phyloP scores from a whole-genome alignment of 2,888 invertebrate species.

The Orthosia incerta region DNA sequence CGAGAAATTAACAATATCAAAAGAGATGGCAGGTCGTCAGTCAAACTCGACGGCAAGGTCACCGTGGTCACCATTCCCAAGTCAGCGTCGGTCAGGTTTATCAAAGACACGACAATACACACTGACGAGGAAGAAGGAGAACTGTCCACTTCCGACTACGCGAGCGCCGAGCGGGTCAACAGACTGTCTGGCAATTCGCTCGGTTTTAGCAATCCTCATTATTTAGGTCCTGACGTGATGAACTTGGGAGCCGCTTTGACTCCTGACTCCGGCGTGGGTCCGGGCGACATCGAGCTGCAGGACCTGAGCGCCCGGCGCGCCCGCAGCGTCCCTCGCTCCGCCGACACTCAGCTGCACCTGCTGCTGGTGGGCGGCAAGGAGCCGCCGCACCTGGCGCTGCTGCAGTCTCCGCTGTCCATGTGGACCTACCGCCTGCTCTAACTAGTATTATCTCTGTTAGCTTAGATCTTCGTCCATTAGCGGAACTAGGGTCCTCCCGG shows the following conservation, averaged over 20 bases:
- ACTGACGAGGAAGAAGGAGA: slow-evolving; percentile 91
- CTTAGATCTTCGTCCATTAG: slow-evolving; percentile 68
- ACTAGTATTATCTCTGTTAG: slow-evolving; percentile 32
- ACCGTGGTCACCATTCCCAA: slow-evolving; percentile 89
- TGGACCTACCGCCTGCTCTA: slow-evolving; percentile 93
- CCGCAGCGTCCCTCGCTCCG: slow-evolving; percentile 77
- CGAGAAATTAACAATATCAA: slow-evolving; percentile 71
- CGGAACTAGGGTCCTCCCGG: slow-evolving; percentile 57
- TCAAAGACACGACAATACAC: slow-evolving; percentile 82
- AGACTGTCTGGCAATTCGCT: slow-evolving; percentile 88
- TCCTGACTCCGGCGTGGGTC: slow-evolving; percentile 92
- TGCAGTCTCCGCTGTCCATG: slow-evolving; percentile 94
- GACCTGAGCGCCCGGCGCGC: slow-evolving; percentile 76
- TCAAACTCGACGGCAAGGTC: slow-evolving; percentile 84
- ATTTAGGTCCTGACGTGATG: slow-evolving; percentile 93
- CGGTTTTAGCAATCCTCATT: slow-evolving; percentile 95
- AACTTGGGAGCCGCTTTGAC: slow-evolving; percentile 93
- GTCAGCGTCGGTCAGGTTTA: slow-evolving; percentile 91
- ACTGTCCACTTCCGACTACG: slow-evolving; percentile 94
- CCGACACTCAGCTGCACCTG: slow-evolving; percentile 73
- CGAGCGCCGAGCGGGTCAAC: slow-evolving; percentile 93
- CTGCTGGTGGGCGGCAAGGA: slow-evolving; percentile 95
- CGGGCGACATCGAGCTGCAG: slow-evolving; percentile 85
- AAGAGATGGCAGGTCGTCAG: slow-evolving; percentile 79
- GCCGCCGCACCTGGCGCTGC: slow-evolving; percentile 94